phyloP scores from a whole-genome alignment of 2,113 vertebrate genomes.

The Blennius ocellaris region DNA sequence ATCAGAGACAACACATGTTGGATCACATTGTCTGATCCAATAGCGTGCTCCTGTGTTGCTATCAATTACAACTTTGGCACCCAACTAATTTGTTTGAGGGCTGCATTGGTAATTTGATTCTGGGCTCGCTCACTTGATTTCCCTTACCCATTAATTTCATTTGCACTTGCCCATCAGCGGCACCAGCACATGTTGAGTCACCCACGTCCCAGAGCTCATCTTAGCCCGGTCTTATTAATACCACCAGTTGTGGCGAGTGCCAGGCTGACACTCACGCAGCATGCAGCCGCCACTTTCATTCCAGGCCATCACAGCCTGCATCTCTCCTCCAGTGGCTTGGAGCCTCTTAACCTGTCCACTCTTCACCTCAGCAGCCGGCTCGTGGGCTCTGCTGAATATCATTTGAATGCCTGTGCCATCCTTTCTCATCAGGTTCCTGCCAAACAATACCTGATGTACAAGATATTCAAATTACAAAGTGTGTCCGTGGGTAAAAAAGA shows the following conservation, averaged over 20 bases:
- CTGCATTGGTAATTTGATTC: constrained; percentile 86
- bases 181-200: constrained; percentile 80
- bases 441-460: constrained; percentile 30
- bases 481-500: constrained; percentile 1
- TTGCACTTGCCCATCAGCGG: constrained; percentile 83
- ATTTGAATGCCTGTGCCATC: constrained; percentile 16
- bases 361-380: constrained; percentile 53
- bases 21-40: constrained; percentile 84
- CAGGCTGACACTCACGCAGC: constrained; percentile 58
- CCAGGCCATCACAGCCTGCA: constrained; percentile 54
- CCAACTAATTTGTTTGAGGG: constrained; percentile 84
- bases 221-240: constrained; percentile 80
- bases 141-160: constrained; percentile 87
- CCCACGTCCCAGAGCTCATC: constrained; percentile 83
- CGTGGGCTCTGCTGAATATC: constrained; percentile 41
- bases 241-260: constrained; percentile 72
- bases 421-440: constrained; percentile 1
- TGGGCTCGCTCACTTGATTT: constrained; percentile 84
- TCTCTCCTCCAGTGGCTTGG: constrained; percentile 65
- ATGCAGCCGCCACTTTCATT: constrained; percentile 50
- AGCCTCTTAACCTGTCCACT: constrained; percentile 75
- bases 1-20: constrained; percentile 78
- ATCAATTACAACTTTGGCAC: constrained; percentile 89
- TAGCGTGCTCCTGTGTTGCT: constrained; percentile 76
- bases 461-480: constrained; percentile 8